phyloP scores from a whole-genome alignment of 2,797 vertebrate species.

The Sebastes ruberrimus region DNA sequence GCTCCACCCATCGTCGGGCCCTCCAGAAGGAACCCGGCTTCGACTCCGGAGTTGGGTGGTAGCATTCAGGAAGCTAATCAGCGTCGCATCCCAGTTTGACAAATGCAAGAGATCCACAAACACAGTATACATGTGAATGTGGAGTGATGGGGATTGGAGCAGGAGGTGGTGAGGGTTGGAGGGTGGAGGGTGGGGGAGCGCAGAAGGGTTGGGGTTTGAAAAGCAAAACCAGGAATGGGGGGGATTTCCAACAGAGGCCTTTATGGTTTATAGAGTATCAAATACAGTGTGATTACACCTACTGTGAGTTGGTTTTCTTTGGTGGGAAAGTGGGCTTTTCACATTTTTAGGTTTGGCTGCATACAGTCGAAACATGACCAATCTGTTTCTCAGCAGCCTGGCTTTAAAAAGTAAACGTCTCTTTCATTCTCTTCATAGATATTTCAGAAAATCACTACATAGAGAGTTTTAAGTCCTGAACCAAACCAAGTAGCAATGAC shows the following conservation, averaged over 20 bases:
- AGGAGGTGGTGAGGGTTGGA: conserved; percentile 27
- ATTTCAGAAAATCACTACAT: neutral
- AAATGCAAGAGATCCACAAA: conserved; percentile 18
- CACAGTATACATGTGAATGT: conserved; percentile 25
- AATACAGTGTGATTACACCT: conserved; percentile 34
- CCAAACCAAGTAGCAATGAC: neutral
- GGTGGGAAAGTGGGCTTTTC: conserved; percentile 31
- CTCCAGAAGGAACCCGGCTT: conserved; percentile 58
- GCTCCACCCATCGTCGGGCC: conserved; percentile 63
- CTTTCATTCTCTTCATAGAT: neutral
- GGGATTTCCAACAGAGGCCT: conserved; percentile 59
- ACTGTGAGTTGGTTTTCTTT: conserved; percentile 33
- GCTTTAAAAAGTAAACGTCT: neutral
- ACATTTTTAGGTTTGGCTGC: conserved; percentile 21
- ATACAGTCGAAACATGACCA: conserved; percentile 6
- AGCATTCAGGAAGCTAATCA: conserved; percentile 81
- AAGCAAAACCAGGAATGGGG: conserved; percentile 50
- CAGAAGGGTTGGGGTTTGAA: conserved; percentile 37
- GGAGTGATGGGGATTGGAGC: conserved; percentile 20
- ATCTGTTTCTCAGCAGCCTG: neutral
- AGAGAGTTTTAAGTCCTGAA: neutral
- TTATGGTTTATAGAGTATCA: conserved; percentile 47
- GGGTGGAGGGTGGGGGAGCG: conserved; percentile 1
- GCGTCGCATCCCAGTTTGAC: conserved; percentile 59
- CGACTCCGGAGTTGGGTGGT: conserved; percentile 36